phyloP scores from a whole-genome alignment of 30 jellyfish, hydroid and myxozoan species.

The Rhopilema esculentum region DNA sequence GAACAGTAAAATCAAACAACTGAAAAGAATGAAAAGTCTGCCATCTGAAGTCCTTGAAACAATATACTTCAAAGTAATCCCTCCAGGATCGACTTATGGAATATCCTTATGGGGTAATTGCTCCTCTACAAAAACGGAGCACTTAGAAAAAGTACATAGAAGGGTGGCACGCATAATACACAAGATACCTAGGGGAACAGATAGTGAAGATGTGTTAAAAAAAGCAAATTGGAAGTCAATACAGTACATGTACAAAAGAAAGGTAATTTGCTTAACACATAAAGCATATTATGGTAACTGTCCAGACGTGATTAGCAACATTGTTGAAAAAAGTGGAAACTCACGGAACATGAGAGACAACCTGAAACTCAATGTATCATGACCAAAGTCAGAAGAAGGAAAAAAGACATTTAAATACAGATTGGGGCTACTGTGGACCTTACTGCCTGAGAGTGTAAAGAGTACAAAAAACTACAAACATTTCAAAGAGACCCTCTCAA shows the following conservation, averaged over 20 bases:
- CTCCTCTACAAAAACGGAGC: slow-evolving; percentile 25
- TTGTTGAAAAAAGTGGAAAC: slow-evolving; percentile 40
- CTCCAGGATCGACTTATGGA: slow-evolving; percentile 22
- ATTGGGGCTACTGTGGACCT: no score
- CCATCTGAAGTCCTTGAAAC: slow-evolving; percentile 38
- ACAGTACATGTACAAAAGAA: slow-evolving; percentile 47
- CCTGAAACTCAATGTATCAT: slow-evolving; percentile 38
- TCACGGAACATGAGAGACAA: slow-evolving; percentile 21
- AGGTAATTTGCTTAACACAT: slow-evolving; percentile 33
- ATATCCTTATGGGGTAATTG: slow-evolving; percentile 28
- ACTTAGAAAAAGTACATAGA: slow-evolving; percentile 36
- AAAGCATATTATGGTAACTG: slow-evolving; percentile 43
- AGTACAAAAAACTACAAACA: no score
- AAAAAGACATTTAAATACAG: no score
- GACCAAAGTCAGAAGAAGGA: slow-evolving; percentile 51
- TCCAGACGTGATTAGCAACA: slow-evolving; percentile 36
- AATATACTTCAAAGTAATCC: slow-evolving; percentile 42
- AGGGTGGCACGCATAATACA: slow-evolving; percentile 6
- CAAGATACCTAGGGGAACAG: slow-evolving; percentile 30
- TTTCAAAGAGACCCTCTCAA: no score
- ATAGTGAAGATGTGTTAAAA: slow-evolving; percentile 24
- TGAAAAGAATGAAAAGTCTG: slow-evolving; percentile 44
- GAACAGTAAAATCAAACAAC: slow-evolving; percentile 44
- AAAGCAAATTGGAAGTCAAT: slow-evolving; percentile 36
- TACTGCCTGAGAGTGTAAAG: no score